Evolutionary conservation across 2,888 invertebrate genomes (phyloP).

Genomic region (Oegoconia quadripuncta): DNA sequence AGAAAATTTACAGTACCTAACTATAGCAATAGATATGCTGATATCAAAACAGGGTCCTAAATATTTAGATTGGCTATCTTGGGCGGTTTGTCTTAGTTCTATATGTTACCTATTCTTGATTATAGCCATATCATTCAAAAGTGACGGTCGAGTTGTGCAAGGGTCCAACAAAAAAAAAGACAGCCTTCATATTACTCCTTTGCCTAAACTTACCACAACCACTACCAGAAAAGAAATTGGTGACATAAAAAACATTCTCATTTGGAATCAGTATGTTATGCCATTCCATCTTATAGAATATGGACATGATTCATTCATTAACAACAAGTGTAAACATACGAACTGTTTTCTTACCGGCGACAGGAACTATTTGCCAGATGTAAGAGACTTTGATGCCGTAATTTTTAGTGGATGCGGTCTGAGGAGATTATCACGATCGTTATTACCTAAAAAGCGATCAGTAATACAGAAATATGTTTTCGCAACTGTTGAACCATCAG

Average conservation of each 20-base stretch:
- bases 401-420: constrained; percentile 30
- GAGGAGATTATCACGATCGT: constrained; percentile 27
- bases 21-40: too few species aligned
- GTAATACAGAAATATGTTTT: constrained; percentile 30
- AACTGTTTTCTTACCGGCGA: constrained; percentile 27
- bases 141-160: too few species aligned
- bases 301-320: neutral
- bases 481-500: constrained; percentile 31
- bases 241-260: neutral
- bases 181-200: neutral
- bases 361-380: constrained; percentile 11
- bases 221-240: neutral
- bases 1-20: too few species aligned
- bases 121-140: too few species aligned
- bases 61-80: too few species aligned
- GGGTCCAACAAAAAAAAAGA: neutral
- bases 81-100: too few species aligned
- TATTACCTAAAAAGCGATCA: neutral
- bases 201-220: neutral
- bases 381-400: constrained; percentile 37
- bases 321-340: constrained; percentile 19
- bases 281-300: constrained; percentile 10
- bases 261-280: neutral
- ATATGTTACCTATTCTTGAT: too few species aligned
- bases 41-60: too few species aligned